Percentiles rank a stretch among this genome's conserved stretches.
Conservation (phyloP, 37 sponge, comb jelly and placozoan species). For the Amphimedon queenslandica region DNA sequence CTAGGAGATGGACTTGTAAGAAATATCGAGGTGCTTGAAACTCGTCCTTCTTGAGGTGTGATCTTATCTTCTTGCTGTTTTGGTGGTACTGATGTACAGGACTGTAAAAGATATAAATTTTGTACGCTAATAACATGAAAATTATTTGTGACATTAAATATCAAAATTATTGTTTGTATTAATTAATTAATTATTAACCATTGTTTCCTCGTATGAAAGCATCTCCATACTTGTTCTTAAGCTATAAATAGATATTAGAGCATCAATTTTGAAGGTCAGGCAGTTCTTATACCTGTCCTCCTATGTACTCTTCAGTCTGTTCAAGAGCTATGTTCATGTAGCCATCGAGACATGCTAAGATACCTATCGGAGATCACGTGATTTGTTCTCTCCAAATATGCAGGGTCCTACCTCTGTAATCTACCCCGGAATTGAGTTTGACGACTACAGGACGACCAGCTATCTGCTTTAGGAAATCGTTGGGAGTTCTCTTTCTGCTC, state of each 20-base stretch:
- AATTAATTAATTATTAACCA: no score
- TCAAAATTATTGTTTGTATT: no score
- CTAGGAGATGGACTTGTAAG: slow-evolving; percentile 75
- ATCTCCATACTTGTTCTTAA: slow-evolving; percentile 99
- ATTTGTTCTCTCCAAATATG: slow-evolving; percentile 13
- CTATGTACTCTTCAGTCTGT: slow-evolving; percentile 99
- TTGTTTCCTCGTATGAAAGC: slow-evolving; percentile 99
- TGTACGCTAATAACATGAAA: background rate
- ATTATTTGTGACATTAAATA: no score
- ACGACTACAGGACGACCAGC: slow-evolving; percentile 97
- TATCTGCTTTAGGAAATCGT: slow-evolving; percentile 97
- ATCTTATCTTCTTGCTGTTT: slow-evolving; percentile 39
- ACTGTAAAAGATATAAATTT: slow-evolving; percentile 49
- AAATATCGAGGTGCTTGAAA: slow-evolving; percentile 35
- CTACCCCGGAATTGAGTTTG: slow-evolving; percentile 95
- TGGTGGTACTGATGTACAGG: slow-evolving; percentile 94
- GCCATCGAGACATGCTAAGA: slow-evolving; percentile 88
- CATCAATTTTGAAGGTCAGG: background rate
- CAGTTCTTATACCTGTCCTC: slow-evolving; percentile 68
- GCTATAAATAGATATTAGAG: slow-evolving; percentile 14
- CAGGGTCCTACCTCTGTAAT: slow-evolving; percentile 85
- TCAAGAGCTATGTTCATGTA: slow-evolving; percentile 99
- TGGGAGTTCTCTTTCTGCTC: slow-evolving; percentile 92
- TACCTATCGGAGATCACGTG: slow-evolving; percentile 40
- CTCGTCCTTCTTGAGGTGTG: background rate